These are phyloP conservation scores for Scleropages formosus DNA, from an alignment of 2,797 vertebrate genomes.

Conservation along the genomic window DNA sequence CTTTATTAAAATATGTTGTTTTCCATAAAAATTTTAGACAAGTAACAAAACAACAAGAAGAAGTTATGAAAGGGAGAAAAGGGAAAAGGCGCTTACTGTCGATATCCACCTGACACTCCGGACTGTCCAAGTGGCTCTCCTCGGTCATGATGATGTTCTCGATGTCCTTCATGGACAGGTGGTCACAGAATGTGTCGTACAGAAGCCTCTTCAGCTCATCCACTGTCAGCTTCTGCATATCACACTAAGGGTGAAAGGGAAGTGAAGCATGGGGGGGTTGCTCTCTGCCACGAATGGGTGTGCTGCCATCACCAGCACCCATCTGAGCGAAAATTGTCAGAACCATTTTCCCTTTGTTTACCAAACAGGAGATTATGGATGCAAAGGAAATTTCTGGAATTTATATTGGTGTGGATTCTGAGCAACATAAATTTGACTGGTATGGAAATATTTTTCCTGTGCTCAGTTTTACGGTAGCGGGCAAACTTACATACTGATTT, in stretches of 20 bases:
- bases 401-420: too few relatives aligned
- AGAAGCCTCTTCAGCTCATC: conserved; percentile 94
- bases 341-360: not conserved
- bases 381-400: too few relatives aligned
- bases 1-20: too few relatives aligned
- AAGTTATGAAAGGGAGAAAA: not conserved
- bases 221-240: conserved; percentile 98
- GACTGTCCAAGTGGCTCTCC: conserved; percentile 90
- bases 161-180: conserved; percentile 98
- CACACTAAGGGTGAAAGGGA: conserved; percentile 71
- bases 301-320: not conserved
- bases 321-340: not conserved
- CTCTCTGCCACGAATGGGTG: not conserved
- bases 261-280: conserved; percentile 6
- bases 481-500: too few relatives aligned
- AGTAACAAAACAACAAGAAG: too few relatives aligned
- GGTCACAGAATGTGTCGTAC: conserved; percentile 95
- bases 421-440: too few relatives aligned
- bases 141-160: conserved; percentile 98
- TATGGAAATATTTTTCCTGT: too few relatives aligned
- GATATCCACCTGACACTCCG: conserved; percentile 89
- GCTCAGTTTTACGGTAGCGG: too few relatives aligned
- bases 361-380: too few relatives aligned
- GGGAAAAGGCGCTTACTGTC: conserved; percentile 77
- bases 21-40: too few relatives aligned